Conservation (phyloP, 2,797 vertebrate genomes). For the Yasuhikotakia modesta region DNA sequence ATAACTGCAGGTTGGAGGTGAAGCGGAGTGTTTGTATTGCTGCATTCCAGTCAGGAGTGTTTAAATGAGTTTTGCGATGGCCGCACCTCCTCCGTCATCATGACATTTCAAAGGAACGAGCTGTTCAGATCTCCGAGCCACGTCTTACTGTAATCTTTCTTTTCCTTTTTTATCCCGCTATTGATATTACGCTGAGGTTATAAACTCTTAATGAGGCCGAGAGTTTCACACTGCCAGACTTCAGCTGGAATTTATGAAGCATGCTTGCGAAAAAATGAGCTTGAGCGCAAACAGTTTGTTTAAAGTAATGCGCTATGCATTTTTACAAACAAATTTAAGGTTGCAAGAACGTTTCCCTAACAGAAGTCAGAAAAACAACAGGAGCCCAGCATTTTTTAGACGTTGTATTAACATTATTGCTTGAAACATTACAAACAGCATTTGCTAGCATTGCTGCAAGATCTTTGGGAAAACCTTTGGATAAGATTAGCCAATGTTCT, state of each 20-base stretch:
- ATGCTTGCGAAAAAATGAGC: slow-evolving; percentile 55
- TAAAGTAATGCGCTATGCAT: slow-evolving; percentile 23
- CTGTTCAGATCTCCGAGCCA: slow-evolving; percentile 72
- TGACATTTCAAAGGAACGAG: slow-evolving; percentile 78
- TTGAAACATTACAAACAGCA: too few species aligned
- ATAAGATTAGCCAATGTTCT: too few species aligned
- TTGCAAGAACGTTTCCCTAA: too few species aligned
- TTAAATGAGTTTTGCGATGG: slow-evolving; percentile 79
- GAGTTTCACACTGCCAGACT: slow-evolving; percentile 65
- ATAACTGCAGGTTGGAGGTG: slow-evolving; percentile 72
- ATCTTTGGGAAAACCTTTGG: too few species aligned
- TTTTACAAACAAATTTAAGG: too few species aligned
- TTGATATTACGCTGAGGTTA: slow-evolving; percentile 78
- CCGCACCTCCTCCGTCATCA: slow-evolving; percentile 71
- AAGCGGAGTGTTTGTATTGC: slow-evolving; percentile 77
- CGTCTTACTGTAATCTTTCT: slow-evolving; percentile 79
- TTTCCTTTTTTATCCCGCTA: slow-evolving; percentile 65
- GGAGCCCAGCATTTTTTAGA: too few species aligned
- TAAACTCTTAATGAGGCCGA: slow-evolving; percentile 77
- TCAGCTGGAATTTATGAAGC: slow-evolving; percentile 67
- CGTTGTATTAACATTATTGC: too few species aligned
- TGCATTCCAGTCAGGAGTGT: slow-evolving; percentile 70
- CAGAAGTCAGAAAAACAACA: too few species aligned
- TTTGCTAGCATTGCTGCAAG: too few species aligned
- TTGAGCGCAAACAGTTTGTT: slow-evolving; percentile 67